phyloP scores from a whole-genome alignment of 2,888 invertebrate genomes.

The Halocaridina rubra region DNA sequence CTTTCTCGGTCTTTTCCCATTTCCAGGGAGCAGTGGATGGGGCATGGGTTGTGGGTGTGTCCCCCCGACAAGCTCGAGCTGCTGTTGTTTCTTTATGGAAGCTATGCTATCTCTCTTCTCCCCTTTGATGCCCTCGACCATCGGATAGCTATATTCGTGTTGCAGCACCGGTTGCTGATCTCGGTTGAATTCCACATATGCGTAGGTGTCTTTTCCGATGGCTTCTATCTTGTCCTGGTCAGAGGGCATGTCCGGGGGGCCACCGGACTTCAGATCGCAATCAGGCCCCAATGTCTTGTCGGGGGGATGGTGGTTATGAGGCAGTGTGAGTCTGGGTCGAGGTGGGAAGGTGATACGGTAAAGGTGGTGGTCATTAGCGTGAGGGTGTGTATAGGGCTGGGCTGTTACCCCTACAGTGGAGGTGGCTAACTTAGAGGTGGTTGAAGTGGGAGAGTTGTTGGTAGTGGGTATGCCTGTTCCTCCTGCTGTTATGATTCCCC shows the following conservation, averaged over 20 bases:
- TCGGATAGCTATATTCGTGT: conserved; percentile 90
- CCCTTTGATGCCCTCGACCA: conserved; percentile 70
- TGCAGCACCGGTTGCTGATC: conserved; percentile 72
- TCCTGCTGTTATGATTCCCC: conserved; percentile 35
- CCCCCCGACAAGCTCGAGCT: conserved; percentile 39
- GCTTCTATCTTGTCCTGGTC: conserved; percentile 64
- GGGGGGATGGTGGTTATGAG: conserved; percentile 63
- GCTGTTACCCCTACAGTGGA: conserved; percentile 42
- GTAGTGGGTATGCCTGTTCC: conserved; percentile 49
- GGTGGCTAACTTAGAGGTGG: conserved; percentile 46
- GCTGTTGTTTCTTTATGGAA: conserved; percentile 58
- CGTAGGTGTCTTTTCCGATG: conserved; percentile 72
- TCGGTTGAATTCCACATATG: conserved; percentile 81
- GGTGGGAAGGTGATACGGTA: conserved; percentile 57
- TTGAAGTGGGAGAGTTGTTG: conserved; percentile 56
- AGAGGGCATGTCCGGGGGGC: conserved; percentile 69
- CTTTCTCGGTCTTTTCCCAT: conserved; percentile 33
- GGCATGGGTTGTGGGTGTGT: conserved; percentile 46
- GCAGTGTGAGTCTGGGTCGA: conserved; percentile 65
- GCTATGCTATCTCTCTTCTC: conserved; percentile 54
- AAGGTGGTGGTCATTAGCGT: conserved; percentile 55
- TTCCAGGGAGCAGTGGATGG: conserved; percentile 15
- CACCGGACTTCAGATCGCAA: conserved; percentile 67
- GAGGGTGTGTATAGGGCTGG: conserved; percentile 40
- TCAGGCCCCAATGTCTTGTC: conserved; percentile 39